Conservation (phyloP, 2,888 invertebrate genomes). For the Dryomyza anilis region DNA sequence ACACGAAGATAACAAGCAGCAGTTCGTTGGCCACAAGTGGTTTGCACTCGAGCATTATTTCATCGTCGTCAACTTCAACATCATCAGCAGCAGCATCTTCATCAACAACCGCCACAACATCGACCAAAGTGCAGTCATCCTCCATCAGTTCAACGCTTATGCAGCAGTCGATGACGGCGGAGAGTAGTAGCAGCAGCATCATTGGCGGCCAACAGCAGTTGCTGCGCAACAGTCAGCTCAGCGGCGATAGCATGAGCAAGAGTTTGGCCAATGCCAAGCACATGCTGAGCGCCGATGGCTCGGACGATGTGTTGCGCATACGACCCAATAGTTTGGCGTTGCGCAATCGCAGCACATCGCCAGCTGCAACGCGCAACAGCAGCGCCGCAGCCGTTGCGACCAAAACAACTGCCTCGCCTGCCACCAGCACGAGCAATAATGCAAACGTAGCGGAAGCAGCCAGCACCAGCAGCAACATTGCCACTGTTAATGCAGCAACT, state of each 20-base stretch:
- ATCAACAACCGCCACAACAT: conserved; percentile 33
- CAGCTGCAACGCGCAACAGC: conserved; percentile 41
- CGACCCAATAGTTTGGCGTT: conserved; percentile 56
- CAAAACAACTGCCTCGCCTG: conserved; percentile 26
- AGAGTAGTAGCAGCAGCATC: conserved; percentile 45
- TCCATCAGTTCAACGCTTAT: conserved; percentile 49
- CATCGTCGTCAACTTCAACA: conserved; percentile 23
- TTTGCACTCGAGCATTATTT: background rate
- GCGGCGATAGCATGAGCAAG: conserved; percentile 36
- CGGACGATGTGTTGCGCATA: conserved; percentile 50
- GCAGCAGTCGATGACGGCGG: conserved; percentile 50
- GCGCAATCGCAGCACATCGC: conserved; percentile 56
- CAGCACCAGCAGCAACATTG: conserved; percentile 28
- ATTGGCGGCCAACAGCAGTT: conserved; percentile 33
- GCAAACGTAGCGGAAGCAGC: conserved; percentile 37
- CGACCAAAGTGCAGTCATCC: conserved; percentile 54
- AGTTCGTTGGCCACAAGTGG: conserved; percentile 34
- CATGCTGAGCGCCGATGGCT: conserved; percentile 31
- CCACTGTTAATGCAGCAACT: conserved; percentile 22
- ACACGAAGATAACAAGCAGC: conserved; percentile 36
- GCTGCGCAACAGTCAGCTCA: conserved; percentile 35
- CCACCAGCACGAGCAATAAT: conserved; percentile 12
- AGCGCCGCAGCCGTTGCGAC: conserved; percentile 24
- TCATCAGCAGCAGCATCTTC: conserved; percentile 25
- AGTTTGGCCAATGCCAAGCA: conserved; percentile 39